Evolutionary conservation across 2,888 invertebrate genomes (phyloP).

Genomic region (Catonia carolina): DNA sequence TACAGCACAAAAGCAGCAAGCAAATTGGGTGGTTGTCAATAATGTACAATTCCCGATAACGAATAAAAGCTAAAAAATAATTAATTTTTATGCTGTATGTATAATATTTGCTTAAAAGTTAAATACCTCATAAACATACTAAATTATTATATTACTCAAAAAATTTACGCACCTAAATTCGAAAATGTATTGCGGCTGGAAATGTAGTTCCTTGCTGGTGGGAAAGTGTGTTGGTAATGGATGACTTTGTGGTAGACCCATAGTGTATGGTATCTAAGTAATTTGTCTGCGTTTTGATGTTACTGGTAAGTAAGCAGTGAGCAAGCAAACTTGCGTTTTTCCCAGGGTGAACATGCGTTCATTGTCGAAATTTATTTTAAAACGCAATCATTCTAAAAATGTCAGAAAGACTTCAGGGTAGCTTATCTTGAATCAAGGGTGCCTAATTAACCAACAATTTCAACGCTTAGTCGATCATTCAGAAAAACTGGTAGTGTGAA

Average conservation of each 20-base stretch:
- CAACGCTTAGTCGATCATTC: no score
- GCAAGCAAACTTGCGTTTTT: background rate
- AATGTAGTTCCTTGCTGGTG: background rate
- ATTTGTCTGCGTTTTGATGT: no score
- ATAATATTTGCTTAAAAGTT: no score
- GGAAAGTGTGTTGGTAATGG: background rate
- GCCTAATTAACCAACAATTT: background rate
- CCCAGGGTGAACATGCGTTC: background rate
- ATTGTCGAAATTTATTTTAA: background rate
- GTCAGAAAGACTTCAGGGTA: background rate
- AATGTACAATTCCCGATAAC: no score
- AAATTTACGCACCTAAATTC: background rate
- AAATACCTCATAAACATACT: no score
- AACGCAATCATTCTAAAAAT: background rate
- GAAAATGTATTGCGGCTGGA: background rate
- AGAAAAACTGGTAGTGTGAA: no score
- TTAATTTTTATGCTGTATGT: no score
- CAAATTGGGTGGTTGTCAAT: no score
- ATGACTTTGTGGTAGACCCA: background rate
- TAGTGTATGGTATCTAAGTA: no score
- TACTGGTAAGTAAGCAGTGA: background rate
- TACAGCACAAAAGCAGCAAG: no score
- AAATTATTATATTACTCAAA: no score
- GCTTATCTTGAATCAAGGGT: background rate
- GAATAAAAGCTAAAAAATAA: no score